Conservation (phyloP, 1,140 invertebrate species). For the Reticulitermes speratus region DNA sequence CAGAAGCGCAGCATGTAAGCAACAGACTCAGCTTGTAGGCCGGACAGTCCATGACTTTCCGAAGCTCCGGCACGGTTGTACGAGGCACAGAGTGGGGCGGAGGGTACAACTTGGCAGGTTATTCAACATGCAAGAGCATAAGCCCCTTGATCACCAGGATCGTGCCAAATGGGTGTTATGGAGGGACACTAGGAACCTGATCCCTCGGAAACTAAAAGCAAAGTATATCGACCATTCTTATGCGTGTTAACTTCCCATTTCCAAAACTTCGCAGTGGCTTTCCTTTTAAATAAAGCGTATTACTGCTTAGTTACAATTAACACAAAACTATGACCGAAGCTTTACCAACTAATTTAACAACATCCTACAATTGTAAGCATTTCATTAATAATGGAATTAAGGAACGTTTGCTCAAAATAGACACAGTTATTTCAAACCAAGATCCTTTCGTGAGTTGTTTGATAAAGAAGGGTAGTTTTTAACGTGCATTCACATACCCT, state of each 20-base stretch:
- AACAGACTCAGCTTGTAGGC: neutral
- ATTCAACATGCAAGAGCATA: neutral
- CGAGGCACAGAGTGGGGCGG: neutral
- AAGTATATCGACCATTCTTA: neutral
- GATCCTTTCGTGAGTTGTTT: no score
- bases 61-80: neutral
- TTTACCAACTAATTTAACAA: neutral
- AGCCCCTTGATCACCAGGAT: neutral
- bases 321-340: neutral
- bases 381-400: no score
- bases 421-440: no score
- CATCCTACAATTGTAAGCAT: neutral
- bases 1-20: no score
- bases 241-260: neutral
- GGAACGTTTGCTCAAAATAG: no score
- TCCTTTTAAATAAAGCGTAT: no score
- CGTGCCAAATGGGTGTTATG: neutral
- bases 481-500: no score
- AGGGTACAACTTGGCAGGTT: conserved; percentile 8
- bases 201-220: neutral
- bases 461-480: no score
- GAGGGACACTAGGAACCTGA: neutral
- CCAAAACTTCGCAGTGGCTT: no score
- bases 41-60: neutral
- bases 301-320: neutral